phyloP scores from a whole-genome alignment of 2,113 vertebrate species.

The Microcebus ravelobensis region DNA sequence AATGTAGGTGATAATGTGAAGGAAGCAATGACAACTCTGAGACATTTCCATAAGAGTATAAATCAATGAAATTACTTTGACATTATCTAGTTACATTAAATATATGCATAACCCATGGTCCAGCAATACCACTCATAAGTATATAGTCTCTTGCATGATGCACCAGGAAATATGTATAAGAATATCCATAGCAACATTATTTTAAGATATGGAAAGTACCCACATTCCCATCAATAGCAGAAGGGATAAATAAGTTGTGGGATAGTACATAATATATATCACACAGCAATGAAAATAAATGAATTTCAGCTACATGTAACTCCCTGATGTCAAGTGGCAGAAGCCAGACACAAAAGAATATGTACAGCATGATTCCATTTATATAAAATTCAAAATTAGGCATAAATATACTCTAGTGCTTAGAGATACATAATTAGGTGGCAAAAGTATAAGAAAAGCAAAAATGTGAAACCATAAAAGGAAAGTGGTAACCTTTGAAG shows the following conservation, averaged over 20 bases:
- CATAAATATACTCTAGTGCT: neutral
- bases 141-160: neutral
- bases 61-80: neutral
- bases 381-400: neutral
- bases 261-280: neutral
- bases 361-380: neutral
- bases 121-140: neutral
- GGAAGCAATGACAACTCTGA: neutral
- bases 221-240: neutral
- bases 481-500: neutral
- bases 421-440: neutral
- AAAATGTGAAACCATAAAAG: neutral
- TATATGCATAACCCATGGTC: neutral
- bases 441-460: neutral
- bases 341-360: neutral
- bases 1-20: neutral
- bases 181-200: neutral
- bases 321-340: neutral
- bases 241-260: neutral
- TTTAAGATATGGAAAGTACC: neutral
- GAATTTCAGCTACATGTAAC: neutral
- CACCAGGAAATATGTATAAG: neutral
- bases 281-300: neutral
- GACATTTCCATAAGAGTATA: neutral
- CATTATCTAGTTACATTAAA: slow-evolving; percentile 5